Percentiles rank a stretch among this genome's conserved stretches.
Conservation (phyloP, 2,797 vertebrate species). For the Pangasius macronema region DNA sequence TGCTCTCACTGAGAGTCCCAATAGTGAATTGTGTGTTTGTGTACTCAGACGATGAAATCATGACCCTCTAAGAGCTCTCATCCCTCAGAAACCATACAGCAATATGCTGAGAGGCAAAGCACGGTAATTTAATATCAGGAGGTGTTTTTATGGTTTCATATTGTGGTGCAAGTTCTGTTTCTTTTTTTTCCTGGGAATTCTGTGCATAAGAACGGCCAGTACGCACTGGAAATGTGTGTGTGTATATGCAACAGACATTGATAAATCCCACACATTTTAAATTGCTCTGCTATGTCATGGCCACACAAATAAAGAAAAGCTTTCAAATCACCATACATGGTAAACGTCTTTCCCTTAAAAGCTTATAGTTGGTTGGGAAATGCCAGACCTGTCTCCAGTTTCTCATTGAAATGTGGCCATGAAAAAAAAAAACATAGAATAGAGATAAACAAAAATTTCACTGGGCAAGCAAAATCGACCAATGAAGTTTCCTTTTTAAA, state of each 20-base stretch:
- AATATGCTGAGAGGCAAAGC: background rate
- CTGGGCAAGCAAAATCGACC: no score
- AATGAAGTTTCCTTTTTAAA: no score
- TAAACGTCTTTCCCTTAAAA: background rate
- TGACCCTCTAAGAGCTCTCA: background rate
- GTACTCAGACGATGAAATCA: background rate
- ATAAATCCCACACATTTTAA: background rate
- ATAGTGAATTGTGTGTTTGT: background rate
- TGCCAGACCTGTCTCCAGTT: no score
- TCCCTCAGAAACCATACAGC: background rate
- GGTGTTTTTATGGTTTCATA: background rate
- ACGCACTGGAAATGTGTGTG: background rate
- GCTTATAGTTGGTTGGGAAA: no score
- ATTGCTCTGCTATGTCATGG: background rate
- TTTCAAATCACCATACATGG: background rate
- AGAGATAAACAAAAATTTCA: background rate
- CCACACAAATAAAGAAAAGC: background rate
- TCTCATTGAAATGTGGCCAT: no score
- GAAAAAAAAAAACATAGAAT: no score
- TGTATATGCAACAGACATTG: background rate
- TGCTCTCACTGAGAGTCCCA: background rate
- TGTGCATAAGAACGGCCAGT: background rate
- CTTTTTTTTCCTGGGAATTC: background rate
- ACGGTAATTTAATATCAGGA: background rate
- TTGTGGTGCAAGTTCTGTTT: background rate